Evolutionary conservation across 1,140 invertebrate species (phyloP), one percentile per base, ranked within the genome.

Genomic region (Camponotus pennsylvanicus): DNA sequence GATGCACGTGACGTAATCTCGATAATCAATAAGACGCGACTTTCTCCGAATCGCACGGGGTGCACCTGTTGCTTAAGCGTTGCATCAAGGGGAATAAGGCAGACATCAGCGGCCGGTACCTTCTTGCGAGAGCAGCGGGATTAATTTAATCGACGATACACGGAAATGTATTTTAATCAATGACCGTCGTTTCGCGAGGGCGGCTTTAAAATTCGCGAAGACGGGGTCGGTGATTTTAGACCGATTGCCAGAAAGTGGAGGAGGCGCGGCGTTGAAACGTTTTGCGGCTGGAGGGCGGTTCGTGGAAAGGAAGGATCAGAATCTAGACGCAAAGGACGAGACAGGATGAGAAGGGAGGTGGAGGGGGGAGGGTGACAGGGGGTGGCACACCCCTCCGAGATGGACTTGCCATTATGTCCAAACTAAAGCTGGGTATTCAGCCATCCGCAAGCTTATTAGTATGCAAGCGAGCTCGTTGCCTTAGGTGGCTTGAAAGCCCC

Each of bases 381-480:
- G 61, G 63, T 49, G 75, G 75, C 69, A 79, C 86, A 78, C 67
- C 88, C 85, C 73, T 75, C 75, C 88, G 92, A 92, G 94, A 94
- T 94, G 94, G 93, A 94, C 93, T 94, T 84, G 92, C 93, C 90
- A 94, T 95, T 95, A 94, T 94, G 93, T 89, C 90, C 86, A 93
- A 93, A 94, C 93, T 94, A 93, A 94, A 94, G 92, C 93, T 91
- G 91, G 89, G 90, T 92, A 93, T 93, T 93, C 92, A 92, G 88
- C 91, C 89, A 93, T 93, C 90, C 90, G 87, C 90, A 92, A 92
- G 91, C 92, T 93, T 91, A 94, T 94, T 94, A 94, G 93, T 93
- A 94, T 94, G 94, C 93, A 92, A 94, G 92, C 78, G 90, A 93
- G 93, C 93, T 94, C 91, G 93, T 93, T 94, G 92, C 93, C 90